Percentiles rank a stretch among this genome's conserved stretches.
Conservation (phyloP, 1,140 invertebrate species). For the Heterodera carotae region DNA sequence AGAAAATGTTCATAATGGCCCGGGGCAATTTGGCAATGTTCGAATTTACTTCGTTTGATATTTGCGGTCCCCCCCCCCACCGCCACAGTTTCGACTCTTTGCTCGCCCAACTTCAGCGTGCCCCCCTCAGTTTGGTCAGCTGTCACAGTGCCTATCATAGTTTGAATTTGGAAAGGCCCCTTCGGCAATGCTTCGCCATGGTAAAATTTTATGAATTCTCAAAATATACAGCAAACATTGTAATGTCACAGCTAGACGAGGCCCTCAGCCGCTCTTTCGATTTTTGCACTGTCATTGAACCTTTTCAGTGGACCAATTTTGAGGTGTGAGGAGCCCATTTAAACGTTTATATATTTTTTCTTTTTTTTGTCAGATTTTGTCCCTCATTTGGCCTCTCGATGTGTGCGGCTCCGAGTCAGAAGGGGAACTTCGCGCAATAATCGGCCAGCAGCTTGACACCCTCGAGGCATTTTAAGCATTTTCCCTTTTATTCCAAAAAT, state of each 20-base stretch:
- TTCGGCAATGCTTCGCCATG: constrained; percentile 6
- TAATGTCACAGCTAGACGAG: not conserved
- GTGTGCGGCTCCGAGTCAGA: constrained; percentile 15
- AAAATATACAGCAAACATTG: not conserved
- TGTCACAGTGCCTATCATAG: constrained; percentile 16
- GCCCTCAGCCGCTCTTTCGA: not conserved
- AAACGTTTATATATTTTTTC: not conserved
- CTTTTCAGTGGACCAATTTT: constrained; percentile 12
- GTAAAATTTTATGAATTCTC: not conserved
- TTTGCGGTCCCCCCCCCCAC: not conserved
- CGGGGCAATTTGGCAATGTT: constrained; percentile 14
- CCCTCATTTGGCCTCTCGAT: constrained; percentile 27
- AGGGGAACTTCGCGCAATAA: not conserved
- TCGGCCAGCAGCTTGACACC: not conserved
- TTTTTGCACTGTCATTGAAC: constrained; percentile 12
- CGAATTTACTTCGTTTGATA: not conserved
- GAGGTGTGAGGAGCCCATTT: constrained; percentile 14
- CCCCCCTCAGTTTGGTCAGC: constrained; percentile 1
- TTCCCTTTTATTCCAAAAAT: not conserved
- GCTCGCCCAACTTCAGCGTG: not conserved
- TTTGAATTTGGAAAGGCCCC: constrained; percentile 12
- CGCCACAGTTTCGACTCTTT: not conserved
- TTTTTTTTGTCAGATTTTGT: constrained; percentile 4
- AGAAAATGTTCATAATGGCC: constrained; percentile 20
- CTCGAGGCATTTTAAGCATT: constrained; percentile 2